These are phyloP conservation scores for Murina feae DNA, from an alignment of 2,113 vertebrate species.

Conservation along the genomic window DNA sequence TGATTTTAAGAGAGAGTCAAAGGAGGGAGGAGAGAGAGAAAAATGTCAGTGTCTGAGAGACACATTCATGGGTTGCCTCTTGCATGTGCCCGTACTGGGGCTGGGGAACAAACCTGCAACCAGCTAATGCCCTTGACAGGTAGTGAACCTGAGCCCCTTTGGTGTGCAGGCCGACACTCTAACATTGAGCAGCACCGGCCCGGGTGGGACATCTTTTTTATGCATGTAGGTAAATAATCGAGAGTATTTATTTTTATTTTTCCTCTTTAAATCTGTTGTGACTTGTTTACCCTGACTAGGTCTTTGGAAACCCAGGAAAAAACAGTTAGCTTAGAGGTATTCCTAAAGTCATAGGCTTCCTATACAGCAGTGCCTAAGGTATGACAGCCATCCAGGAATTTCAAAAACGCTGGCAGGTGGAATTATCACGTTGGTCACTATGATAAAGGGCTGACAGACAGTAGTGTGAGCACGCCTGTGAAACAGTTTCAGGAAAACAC, in stretches of 20 bases:
- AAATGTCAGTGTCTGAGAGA: too few species aligned
- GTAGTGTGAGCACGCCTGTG: neutral
- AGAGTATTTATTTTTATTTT: neutral
- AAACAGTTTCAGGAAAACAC: neutral
- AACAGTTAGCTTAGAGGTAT: neutral
- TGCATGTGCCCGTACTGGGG: too few species aligned
- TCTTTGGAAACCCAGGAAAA: neutral
- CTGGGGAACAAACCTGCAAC: too few species aligned
- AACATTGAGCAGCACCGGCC: too few species aligned
- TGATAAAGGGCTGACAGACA: neutral
- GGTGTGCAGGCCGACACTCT: too few species aligned
- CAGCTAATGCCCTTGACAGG: too few species aligned
- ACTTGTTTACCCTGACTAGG: neutral
- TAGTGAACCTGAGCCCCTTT: too few species aligned
- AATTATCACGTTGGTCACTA: slow-evolving; percentile 11
- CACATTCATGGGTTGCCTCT: too few species aligned
- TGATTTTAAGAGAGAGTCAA: too few species aligned
- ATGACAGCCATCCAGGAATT: neutral
- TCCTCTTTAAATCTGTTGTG: neutral
- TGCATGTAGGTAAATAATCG: neutral
- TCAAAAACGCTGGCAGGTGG: neutral
- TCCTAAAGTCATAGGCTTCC: neutral
- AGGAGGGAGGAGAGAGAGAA: too few species aligned
- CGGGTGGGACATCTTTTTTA: too few species aligned
- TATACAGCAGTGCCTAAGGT: neutral